Conservation (phyloP, 2,888 invertebrate species). For the Melieria omissa region DNA sequence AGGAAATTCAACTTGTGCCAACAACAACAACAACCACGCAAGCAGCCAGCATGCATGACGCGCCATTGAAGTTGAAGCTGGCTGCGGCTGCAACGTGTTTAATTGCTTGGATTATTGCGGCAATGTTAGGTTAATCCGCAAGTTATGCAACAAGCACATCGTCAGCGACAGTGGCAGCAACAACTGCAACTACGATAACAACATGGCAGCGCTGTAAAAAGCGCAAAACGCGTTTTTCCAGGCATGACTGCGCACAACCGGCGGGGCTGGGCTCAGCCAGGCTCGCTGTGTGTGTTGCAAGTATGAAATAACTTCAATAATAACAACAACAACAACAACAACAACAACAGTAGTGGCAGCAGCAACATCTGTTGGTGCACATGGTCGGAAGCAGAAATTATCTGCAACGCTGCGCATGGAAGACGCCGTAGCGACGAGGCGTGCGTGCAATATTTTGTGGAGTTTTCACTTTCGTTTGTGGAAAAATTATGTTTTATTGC, state of each 20-base stretch:
- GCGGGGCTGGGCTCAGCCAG: too few species aligned
- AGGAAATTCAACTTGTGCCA: conserved; percentile 6
- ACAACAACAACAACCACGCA: not conserved
- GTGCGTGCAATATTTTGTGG: conserved; percentile 7
- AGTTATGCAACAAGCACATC: conserved; percentile 43
- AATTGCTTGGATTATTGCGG: conserved; percentile 35
- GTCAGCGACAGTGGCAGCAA: conserved; percentile 19
- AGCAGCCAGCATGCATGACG: too few species aligned
- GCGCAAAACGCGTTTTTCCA: conserved; percentile 19
- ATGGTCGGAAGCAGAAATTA: conserved; percentile 38
- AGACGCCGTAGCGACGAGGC: conserved; percentile 31
- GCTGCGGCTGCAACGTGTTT: conserved; percentile 3
- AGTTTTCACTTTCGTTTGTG: conserved; percentile 18
- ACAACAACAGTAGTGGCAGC: not conserved
- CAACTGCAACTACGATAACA: conserved; percentile 20
- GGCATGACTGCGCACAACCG: not conserved
- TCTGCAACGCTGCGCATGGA: conserved; percentile 9
- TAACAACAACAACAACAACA: not conserved
- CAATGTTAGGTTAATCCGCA: conserved; percentile 42
- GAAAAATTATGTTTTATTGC: not conserved
- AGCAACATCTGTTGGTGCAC: conserved; percentile 11
- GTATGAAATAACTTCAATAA: conserved; percentile 9
- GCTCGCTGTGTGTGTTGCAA: conserved; percentile 7
- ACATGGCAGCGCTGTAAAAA: not conserved
- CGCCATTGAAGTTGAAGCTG: not conserved